Evolutionary conservation across 2,797 vertebrate species (phyloP), one percentile per base, ranked within the genome.

Genomic region (Xiphorhynchus erythropygius): DNA sequence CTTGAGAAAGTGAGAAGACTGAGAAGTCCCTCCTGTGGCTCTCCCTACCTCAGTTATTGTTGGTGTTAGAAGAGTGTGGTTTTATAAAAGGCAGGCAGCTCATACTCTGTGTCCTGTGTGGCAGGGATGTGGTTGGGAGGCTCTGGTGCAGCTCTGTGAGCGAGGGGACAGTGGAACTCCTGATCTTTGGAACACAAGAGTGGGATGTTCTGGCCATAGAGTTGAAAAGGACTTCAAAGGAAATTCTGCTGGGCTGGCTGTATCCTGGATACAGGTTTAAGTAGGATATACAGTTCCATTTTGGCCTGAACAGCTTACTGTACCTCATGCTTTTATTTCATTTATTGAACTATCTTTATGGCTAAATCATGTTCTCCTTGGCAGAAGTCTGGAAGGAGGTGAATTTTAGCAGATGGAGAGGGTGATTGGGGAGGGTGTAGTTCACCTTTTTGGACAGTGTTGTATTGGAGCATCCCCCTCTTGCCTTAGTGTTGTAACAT

Each of bases 101-200:
- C 64, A 1, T 49, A 50, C 71, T 52, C 27, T 80, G 30, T 44
- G 5, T 47, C 57, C 35, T 6, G 1, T 75, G 52, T 64, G 46
- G 25, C 55, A 76, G 23, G 15, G 65, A 44, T n/a, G 11, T 13
- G 10, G 6, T 47, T 23, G 10, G 62, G 13, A 63, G 37, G 42
- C 28, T 44, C n/a, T 10, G 21, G 9, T 46, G 35, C 1, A 11
- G 65, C 62, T 18, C 49, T 65, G 25, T 41, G 67, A 33, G 35
- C 10, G n/a, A 16, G 33, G 25, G 35, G 5, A 35, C 3, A 7
- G 28, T 37, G 30, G 57, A 65, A 30, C 46, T 56, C 0, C 0
- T 49, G 41, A 16, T 18, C 2, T 57, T 64, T 73, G 50, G 60
- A 74, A 28, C 18, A 8, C 22, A 39, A 55, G 27, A 50, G 9